phyloP scores from a whole-genome alignment of 2,113 vertebrate species.

The Heterochromis multidens region DNA sequence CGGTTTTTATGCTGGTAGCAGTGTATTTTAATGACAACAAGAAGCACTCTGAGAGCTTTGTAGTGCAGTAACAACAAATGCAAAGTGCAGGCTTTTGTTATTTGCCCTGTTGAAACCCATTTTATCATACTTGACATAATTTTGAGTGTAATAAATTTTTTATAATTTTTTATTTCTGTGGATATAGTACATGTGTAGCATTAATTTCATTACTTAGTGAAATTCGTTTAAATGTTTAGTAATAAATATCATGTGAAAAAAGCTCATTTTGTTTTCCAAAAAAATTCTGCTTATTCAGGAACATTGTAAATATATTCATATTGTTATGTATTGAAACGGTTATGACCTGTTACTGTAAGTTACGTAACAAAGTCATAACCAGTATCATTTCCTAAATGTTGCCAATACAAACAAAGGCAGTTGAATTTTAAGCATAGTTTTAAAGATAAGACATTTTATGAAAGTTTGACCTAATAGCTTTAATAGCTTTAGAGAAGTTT shows the following conservation, averaged over 20 bases:
- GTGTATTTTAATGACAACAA: not conserved
- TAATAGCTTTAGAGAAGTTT: too few relatives aligned
- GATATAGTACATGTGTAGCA: not conserved
- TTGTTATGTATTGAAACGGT: not conserved
- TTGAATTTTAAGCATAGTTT: not conserved
- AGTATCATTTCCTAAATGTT: not conserved
- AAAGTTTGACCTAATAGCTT: not conserved
- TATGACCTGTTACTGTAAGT: rapidly evolving
- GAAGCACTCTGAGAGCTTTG: not conserved
- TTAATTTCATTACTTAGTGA: not conserved
- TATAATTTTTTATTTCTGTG: not conserved
- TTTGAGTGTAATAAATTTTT: too few relatives aligned
- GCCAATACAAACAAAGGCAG: not conserved
- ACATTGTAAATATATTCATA: too few relatives aligned
- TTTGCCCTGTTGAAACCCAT: not conserved
- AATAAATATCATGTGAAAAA: too few relatives aligned
- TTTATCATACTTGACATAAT: not conserved
- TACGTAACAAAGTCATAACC: not conserved
- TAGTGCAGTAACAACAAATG: not conserved
- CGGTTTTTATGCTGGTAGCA: rapidly evolving
- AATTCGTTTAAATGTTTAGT: not conserved
- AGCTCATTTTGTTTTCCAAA: too few relatives aligned
- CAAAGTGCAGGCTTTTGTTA: not conserved
- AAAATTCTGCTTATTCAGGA: too few relatives aligned
- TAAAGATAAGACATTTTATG: not conserved